Conservation (phyloP, 1,140 invertebrate genomes). For the Thaumetopoea pityocampa region DNA sequence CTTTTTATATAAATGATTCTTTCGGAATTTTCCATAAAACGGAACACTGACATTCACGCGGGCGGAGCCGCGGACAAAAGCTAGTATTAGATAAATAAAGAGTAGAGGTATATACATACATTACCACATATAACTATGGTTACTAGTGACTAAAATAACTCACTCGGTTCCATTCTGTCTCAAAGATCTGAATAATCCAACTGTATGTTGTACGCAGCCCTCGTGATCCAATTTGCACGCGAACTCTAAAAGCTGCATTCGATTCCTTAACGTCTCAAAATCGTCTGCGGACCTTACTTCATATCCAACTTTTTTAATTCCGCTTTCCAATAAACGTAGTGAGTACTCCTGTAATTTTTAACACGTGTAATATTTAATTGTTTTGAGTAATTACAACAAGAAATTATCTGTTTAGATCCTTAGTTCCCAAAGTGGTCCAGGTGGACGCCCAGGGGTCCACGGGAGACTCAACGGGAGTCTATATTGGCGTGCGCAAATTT, state of each 20-base stretch:
- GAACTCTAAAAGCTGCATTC: slow-evolving; percentile 78
- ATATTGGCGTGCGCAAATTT: too few species aligned
- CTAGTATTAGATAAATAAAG: too few species aligned
- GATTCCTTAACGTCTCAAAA: slow-evolving; percentile 76
- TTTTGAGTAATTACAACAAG: too few species aligned
- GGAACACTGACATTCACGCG: too few species aligned
- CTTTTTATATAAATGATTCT: too few species aligned
- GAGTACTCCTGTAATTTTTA: not conserved
- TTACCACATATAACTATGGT: not conserved
- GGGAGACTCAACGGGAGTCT: not conserved
- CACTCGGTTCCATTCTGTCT: slow-evolving; percentile 44
- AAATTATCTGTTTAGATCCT: too few species aligned
- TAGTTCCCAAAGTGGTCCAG: too few species aligned
- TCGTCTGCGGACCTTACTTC: slow-evolving; percentile 74
- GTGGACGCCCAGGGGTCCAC: too few species aligned
- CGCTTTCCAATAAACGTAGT: not conserved
- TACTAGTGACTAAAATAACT: slow-evolving; percentile 17
- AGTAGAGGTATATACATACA: too few species aligned
- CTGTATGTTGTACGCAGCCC: slow-evolving; percentile 70
- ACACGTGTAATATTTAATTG: too few species aligned
- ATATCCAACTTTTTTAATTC: slow-evolving; percentile 77
- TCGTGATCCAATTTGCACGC: slow-evolving; percentile 79
- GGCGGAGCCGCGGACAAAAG: too few species aligned
- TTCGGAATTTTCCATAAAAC: too few species aligned
- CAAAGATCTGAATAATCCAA: slow-evolving; percentile 35